Evolutionary conservation across 2,113 vertebrate genomes (phyloP).

Genomic region (Percina caprodes): DNA sequence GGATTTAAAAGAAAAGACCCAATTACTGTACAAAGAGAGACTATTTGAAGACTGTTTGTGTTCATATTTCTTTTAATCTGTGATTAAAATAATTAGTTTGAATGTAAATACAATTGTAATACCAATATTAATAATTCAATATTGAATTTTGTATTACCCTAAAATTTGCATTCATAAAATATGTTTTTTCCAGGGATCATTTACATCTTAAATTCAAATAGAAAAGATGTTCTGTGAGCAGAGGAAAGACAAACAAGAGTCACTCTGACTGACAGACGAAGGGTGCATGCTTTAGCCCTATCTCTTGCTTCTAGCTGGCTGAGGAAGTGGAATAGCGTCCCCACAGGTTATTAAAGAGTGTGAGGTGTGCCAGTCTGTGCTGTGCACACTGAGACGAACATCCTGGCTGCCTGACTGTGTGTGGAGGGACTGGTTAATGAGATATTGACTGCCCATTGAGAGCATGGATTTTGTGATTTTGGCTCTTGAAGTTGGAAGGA

Average conservation of each 20-base stretch:
- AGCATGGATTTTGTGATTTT: slow-evolving; percentile 87
- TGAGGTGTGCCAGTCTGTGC: slow-evolving; percentile 73
- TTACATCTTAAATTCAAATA: slow-evolving; percentile 17
- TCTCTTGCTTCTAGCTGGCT: slow-evolving; percentile 45
- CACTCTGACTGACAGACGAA: slow-evolving; percentile 18
- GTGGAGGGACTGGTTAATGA: slow-evolving; percentile 83
- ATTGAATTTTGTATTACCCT: not conserved
- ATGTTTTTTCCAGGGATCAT: not conserved
- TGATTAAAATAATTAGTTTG: slow-evolving; percentile 1
- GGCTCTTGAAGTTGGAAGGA: slow-evolving; percentile 67
- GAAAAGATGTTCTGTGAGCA: slow-evolving; percentile 17
- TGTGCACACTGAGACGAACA: slow-evolving; percentile 66
- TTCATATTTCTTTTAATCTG: not conserved
- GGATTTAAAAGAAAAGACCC: slow-evolving; percentile 65
- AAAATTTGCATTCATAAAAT: slow-evolving; percentile 2
- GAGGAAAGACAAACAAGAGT: slow-evolving; percentile 40
- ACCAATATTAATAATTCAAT: not conserved
- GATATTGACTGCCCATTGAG: slow-evolving; percentile 87
- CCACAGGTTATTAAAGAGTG: slow-evolving; percentile 79
- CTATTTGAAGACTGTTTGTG: slow-evolving; percentile 15
- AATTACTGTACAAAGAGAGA: slow-evolving; percentile 12
- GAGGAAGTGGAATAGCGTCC: slow-evolving; percentile 75
- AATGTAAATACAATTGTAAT: not conserved
- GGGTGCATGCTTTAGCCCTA: slow-evolving; percentile 26
- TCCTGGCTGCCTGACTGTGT: slow-evolving; percentile 68